Evolutionary conservation across 2,888 invertebrate genomes (phyloP).

Genomic region (Caenorhabditis sulstoni): DNA sequence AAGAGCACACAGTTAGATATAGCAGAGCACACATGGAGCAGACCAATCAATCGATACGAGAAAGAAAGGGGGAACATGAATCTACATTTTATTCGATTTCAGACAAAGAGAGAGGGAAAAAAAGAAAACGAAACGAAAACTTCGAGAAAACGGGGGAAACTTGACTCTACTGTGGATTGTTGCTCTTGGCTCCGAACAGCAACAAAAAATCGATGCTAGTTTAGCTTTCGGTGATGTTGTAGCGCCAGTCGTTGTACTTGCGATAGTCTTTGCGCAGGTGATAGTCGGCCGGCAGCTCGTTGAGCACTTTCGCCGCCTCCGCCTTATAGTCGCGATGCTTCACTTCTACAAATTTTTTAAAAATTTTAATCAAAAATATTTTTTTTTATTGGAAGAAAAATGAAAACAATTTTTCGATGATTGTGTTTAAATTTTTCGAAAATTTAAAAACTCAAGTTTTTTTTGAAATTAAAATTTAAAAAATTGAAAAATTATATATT

Average conservation of each 20-base stretch:
- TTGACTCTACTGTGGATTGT: conserved; percentile 24
- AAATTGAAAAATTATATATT: no score
- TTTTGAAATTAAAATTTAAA: no score
- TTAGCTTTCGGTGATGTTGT: conserved; percentile 71
- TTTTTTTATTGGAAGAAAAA: no score
- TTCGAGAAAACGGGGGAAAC: conserved; percentile 13
- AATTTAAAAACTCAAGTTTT: no score
- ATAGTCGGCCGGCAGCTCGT: conserved; percentile 73
- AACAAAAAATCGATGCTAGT: conserved; percentile 15
- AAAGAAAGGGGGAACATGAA: conserved; percentile 4
- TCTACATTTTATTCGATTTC: conserved; percentile 46
- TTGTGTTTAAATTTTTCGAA: no score
- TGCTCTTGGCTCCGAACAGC: conserved; percentile 1
- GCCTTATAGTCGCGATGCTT: conserved; percentile 78
- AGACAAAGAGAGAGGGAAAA: neutral
- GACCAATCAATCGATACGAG: conserved; percentile 1
- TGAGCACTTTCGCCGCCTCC: conserved; percentile 77
- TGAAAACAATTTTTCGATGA: no score
- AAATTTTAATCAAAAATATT: no score
- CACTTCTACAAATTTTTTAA: conserved; percentile 50
- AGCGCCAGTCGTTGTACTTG: conserved; percentile 77
- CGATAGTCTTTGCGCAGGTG: conserved; percentile 75
- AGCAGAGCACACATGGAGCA: conserved; percentile 13
- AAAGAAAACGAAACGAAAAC: neutral
- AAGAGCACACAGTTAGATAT: conserved; percentile 37